phyloP scores from a whole-genome alignment of 2,797 vertebrate species.

The Pangasius sanitwongsei region DNA sequence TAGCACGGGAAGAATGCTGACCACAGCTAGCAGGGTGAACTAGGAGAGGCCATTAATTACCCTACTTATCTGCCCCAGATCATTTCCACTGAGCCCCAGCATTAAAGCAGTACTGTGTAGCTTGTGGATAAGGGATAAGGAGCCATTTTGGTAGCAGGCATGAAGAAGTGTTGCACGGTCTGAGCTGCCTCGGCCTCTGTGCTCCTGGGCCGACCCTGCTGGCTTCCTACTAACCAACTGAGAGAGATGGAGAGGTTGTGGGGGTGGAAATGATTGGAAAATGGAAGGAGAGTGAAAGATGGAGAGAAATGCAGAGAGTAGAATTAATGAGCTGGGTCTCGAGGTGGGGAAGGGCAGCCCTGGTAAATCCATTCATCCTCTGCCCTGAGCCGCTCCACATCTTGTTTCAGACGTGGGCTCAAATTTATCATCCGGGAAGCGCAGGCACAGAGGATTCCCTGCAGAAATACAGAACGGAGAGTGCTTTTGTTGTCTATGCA shows the following conservation, averaged over 20 bases:
- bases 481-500: slow-evolving; percentile 28
- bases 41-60: slow-evolving; percentile 42
- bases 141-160: slow-evolving; percentile 53
- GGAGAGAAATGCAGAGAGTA: slow-evolving; percentile 13
- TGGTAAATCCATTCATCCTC: slow-evolving; percentile 52
- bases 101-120: slow-evolving; percentile 51
- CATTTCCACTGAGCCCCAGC: slow-evolving; percentile 60
- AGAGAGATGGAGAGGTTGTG: slow-evolving; percentile 1
- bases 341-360: slow-evolving; percentile 36
- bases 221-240: neutral
- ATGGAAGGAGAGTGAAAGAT: slow-evolving; percentile 2
- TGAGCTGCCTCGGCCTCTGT: slow-evolving; percentile 52
- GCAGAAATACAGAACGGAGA: slow-evolving; percentile 32
- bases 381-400: slow-evolving; percentile 34
- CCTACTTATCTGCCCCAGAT: slow-evolving; percentile 60
- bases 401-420: slow-evolving; percentile 36
- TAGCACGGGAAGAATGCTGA: slow-evolving; percentile 20
- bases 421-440: slow-evolving; percentile 42
- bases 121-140: slow-evolving; percentile 52
- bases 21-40: slow-evolving; percentile 17
- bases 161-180: slow-evolving; percentile 30
- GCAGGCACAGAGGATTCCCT: slow-evolving; percentile 22
- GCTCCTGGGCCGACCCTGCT: slow-evolving; percentile 37
- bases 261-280: slow-evolving; percentile 16
- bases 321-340: slow-evolving; percentile 50